A percentile compares a stretch with the other conserved stretches of the same genome.
Conservation (phyloP, 2,888 invertebrate genomes). For the Sericinus montela region DNA sequence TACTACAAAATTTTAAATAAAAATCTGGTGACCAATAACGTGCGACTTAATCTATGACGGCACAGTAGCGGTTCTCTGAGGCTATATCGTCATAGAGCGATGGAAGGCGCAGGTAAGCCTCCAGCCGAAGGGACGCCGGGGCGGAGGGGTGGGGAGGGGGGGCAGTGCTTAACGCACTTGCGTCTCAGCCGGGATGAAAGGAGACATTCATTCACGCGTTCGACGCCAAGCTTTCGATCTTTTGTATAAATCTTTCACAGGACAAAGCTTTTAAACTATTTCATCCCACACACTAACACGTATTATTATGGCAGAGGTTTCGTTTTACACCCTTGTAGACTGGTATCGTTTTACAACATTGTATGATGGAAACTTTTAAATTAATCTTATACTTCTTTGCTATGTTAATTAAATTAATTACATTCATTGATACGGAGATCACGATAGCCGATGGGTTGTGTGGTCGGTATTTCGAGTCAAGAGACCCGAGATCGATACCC, state of each 20-base stretch:
- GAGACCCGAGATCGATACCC: no score
- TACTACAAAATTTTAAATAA: not conserved
- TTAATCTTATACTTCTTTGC: not conserved
- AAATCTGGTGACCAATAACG: not conserved
- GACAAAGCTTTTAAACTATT: constrained; percentile 20
- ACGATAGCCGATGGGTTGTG: no score
- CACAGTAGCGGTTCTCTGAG: constrained; percentile 58
- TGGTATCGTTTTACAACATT: constrained; percentile 4
- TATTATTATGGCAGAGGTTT: constrained; percentile 9
- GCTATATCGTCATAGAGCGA: constrained; percentile 42
- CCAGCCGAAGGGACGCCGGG: no score
- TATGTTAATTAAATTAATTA: not conserved
- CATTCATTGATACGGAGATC: no score
- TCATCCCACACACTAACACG: constrained; percentile 13
- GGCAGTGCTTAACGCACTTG: constrained; percentile 53
- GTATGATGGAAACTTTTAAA: not conserved
- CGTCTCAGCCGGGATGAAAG: constrained; percentile 37
- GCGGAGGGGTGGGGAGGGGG: constrained; percentile 24
- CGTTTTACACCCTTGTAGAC: constrained; percentile 5
- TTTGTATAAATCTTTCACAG: constrained; percentile 23
- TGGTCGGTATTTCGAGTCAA: no score
- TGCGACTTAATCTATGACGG: constrained; percentile 35
- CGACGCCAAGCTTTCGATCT: constrained; percentile 24
- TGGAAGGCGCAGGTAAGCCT: constrained; percentile 67
- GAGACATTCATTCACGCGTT: constrained; percentile 30